Conservation (phyloP, 2,113 vertebrate genomes). For the Phycodurus eques region DNA sequence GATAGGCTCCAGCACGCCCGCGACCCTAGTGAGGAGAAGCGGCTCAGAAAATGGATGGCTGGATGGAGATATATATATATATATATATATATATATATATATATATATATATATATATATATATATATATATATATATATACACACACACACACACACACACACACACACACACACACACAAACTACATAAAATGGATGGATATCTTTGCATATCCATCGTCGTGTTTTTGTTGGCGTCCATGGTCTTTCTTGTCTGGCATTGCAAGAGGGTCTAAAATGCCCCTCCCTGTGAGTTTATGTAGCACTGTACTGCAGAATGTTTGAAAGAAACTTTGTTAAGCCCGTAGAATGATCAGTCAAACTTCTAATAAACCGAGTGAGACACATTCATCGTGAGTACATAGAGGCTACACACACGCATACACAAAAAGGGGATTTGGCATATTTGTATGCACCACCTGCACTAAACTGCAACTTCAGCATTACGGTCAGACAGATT, state of each 20-base stretch:
- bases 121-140: too few species aligned
- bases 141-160: too few species aligned
- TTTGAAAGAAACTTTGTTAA: slow-evolving; percentile 8
- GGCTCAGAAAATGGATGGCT: too few species aligned
- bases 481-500: slow-evolving; percentile 52
- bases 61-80: too few species aligned
- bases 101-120: too few species aligned
- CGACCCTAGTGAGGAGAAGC: too few species aligned
- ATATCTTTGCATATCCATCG: too few species aligned
- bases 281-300: not conserved
- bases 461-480: slow-evolving; percentile 61
- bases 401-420: slow-evolving; percentile 12
- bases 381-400: not conserved
- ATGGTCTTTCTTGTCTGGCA: not conserved
- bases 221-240: not conserved
- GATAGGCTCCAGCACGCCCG: too few species aligned
- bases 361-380: slow-evolving; percentile 9
- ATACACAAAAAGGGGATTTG: slow-evolving; percentile 37
- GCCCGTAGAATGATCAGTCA: slow-evolving; percentile 33
- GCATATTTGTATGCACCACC: slow-evolving; percentile 48
- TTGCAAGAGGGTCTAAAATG: too few species aligned
- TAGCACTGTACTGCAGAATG: not conserved
- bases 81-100: too few species aligned
- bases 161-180: too few species aligned
- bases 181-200: too few species aligned